These are phyloP conservation scores for Acanthopagrus latus DNA, from an alignment of 2,797 vertebrate species.

Conservation along the genomic window DNA sequence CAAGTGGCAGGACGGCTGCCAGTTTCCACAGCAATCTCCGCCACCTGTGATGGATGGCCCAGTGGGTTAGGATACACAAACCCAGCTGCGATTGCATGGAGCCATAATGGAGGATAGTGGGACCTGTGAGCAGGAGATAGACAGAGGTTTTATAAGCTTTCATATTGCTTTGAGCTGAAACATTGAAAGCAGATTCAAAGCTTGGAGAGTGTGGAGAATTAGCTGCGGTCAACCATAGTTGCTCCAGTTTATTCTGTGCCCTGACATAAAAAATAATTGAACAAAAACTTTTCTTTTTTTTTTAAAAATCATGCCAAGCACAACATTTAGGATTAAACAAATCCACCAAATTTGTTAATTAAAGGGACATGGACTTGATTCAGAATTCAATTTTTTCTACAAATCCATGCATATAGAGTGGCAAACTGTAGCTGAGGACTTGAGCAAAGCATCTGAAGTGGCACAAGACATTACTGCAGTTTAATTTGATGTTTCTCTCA, in stretches of 20 bases:
- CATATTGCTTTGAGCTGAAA: constrained; percentile 76
- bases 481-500: not conserved
- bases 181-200: constrained; percentile 72
- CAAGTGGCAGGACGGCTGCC: constrained; percentile 82
- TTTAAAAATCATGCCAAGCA: constrained; percentile 24
- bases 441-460: not conserved
- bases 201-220: constrained; percentile 61
- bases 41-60: constrained; percentile 87
- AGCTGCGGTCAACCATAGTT: constrained; percentile 63
- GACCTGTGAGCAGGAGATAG: constrained; percentile 82
- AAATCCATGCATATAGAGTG: constrained; percentile 1
- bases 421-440: not conserved
- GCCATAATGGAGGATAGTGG: constrained; percentile 73
- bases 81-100: constrained; percentile 77
- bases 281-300: constrained; percentile 41
- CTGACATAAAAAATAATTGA: constrained; percentile 59
- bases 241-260: constrained; percentile 41
- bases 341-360: constrained; percentile 39
- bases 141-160: constrained; percentile 79
- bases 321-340: constrained; percentile 42
- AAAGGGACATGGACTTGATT: constrained; percentile 22
- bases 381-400: constrained; percentile 5
- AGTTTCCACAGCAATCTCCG: constrained; percentile 83
- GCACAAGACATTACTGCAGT: not conserved
- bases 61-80: constrained; percentile 80